A percentile compares a stretch with the other conserved stretches of the same genome.
These are phyloP conservation scores for Hyles vespertilio DNA, from an alignment of 1,140 invertebrate genomes.

Conservation along the genomic window DNA sequence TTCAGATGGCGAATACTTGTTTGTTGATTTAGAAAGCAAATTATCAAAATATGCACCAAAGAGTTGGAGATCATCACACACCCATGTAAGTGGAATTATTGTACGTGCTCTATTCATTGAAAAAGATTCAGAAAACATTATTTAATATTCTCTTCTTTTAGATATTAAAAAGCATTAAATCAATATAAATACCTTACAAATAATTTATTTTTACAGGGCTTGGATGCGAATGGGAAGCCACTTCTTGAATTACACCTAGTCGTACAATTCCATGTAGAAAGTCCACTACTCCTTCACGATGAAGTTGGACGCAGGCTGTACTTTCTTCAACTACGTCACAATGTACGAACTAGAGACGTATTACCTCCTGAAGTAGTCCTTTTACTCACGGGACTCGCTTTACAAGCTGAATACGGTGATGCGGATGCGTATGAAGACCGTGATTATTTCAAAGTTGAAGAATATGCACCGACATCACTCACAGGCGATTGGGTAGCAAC, in stretches of 20 bases:
- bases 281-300: slow-evolving; percentile 89
- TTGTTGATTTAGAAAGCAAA: slow-evolving; percentile 95
- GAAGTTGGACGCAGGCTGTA: slow-evolving; percentile 93
- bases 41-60: slow-evolving; percentile 97
- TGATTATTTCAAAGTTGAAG: slow-evolving; percentile 90
- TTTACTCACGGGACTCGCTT: slow-evolving; percentile 88
- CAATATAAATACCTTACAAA: neutral
- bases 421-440: slow-evolving; percentile 74
- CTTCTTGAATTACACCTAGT: slow-evolving; percentile 93
- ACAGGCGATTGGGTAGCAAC: slow-evolving; percentile 77
- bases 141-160: too few relatives aligned
- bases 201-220: slow-evolving; percentile 80
- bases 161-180: too few relatives aligned
- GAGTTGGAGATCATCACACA: slow-evolving; percentile 94
- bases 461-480: slow-evolving; percentile 78
- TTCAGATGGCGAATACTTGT: slow-evolving; percentile 96
- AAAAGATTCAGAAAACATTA: neutral
- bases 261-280: slow-evolving; percentile 96
- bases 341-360: slow-evolving; percentile 83
- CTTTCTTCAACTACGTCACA: slow-evolving; percentile 94
- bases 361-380: slow-evolving; percentile 84
- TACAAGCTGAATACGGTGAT: slow-evolving; percentile 95
- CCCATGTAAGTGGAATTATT: slow-evolving; percentile 83
- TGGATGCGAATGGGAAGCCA: slow-evolving; percentile 92
- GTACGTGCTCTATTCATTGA: neutral